phyloP scores from a whole-genome alignment of 1,140 invertebrate species.

The Scaptomyza graminum region DNA sequence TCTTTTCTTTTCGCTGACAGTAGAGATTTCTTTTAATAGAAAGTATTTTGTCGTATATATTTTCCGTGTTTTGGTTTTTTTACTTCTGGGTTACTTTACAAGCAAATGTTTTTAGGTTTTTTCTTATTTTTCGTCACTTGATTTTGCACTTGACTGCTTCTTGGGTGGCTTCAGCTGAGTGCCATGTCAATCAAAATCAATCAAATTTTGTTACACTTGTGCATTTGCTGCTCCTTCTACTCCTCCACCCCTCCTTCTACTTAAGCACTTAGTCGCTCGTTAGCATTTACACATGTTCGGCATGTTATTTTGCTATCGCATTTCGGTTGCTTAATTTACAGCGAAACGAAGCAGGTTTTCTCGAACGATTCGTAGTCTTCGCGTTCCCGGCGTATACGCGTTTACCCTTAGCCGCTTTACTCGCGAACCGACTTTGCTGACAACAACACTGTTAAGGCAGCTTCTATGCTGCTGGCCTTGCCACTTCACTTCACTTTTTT shows the following conservation, averaged over 20 bases:
- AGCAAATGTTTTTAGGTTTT: neutral
- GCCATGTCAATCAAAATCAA: conserved; percentile 80
- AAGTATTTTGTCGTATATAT: conserved; percentile 5
- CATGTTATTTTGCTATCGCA: conserved; percentile 6
- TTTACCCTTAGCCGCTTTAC: neutral
- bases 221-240: neutral
- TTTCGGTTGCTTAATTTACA: conserved; percentile 39
- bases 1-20: conserved; percentile 7
- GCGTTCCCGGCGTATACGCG: conserved; percentile 4
- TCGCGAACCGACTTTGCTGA: neutral
- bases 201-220: conserved; percentile 52
- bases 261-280: conserved; percentile 37
- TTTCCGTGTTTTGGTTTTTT: too few species aligned
- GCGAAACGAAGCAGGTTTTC: conserved; percentile 1
- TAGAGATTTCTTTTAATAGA: conserved; percentile 18
- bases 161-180: conserved; percentile 57
- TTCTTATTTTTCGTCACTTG: neutral
- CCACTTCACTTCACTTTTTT: conserved; percentile 8
- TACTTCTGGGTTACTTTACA: neutral
- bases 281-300: conserved; percentile 73
- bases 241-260: neutral
- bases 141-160: conserved; percentile 29
- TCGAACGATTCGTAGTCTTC: conserved; percentile 3
- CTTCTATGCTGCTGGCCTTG: neutral
- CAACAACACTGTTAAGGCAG: conserved; percentile 6